Conservation (phyloP, 2,113 vertebrate species). For the Pomatostomus ruficeps region DNA sequence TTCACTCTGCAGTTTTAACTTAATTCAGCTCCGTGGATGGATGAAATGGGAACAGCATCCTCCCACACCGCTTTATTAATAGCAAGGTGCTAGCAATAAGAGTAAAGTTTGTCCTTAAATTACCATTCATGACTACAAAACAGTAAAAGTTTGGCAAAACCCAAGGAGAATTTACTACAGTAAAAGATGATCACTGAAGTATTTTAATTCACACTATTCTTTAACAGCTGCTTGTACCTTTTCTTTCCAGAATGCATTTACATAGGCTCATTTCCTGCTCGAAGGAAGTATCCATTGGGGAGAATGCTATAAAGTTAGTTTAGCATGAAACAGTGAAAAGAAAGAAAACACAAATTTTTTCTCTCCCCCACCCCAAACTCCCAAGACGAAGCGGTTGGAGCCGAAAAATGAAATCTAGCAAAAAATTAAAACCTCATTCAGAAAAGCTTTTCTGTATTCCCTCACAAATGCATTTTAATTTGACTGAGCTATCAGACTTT, state of each 20-base stretch:
- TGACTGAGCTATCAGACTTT: neutral
- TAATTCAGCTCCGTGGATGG: neutral
- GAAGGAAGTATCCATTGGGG: neutral
- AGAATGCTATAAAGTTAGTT: neutral
- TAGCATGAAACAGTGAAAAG: neutral
- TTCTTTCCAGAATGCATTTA: neutral
- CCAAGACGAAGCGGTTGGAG: neutral
- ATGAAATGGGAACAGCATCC: neutral
- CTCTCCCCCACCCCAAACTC: neutral
- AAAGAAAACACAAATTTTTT: neutral
- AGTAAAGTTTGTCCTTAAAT: neutral
- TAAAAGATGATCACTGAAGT: neutral
- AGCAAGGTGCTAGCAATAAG: conserved; percentile 2
- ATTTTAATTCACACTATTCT: neutral
- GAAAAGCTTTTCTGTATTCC: neutral
- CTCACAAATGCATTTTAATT: neutral
- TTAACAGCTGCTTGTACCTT: neutral
- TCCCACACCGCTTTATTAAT: conserved; percentile 10
- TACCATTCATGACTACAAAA: neutral
- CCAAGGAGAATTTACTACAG: neutral
- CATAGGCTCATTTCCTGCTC: neutral
- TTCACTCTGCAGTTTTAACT: neutral
- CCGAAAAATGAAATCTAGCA: neutral
- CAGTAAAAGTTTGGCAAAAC: neutral
- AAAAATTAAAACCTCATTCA: neutral